phyloP scores from a whole-genome alignment of 23 tunicate genomes.

The Trididemnum miniatum region DNA sequence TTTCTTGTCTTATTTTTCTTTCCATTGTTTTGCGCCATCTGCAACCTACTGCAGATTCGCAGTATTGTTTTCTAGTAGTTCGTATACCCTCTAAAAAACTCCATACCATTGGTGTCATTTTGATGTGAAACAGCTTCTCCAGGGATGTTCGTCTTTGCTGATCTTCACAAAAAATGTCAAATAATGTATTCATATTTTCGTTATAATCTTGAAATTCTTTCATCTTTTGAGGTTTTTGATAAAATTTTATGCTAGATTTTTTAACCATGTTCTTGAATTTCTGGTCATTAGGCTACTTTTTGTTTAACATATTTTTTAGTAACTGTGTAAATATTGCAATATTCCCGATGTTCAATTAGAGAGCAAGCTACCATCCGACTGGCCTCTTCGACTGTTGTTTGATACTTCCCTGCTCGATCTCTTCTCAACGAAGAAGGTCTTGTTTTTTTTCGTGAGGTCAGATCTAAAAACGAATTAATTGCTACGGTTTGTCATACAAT shows the following conservation, averaged over 20 bases:
- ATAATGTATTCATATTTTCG: neutral
- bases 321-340: no score
- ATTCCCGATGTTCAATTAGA: no score
- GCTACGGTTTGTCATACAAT: no score
- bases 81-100: conserved; percentile 7
- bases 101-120: neutral
- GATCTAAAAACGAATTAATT: no score
- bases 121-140: neutral
- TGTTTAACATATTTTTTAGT: no score
- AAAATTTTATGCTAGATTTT: neutral
- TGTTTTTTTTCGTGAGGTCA: no score
- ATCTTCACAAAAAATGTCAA: neutral
- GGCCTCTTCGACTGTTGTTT: no score
- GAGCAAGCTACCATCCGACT: no score
- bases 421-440: no score
- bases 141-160: neutral
- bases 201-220: neutral
- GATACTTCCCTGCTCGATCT: no score
- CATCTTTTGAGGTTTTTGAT: neutral
- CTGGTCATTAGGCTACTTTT: neutral
- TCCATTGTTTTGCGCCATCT: conserved; percentile 1
- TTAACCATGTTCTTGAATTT: neutral
- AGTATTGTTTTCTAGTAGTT: neutral
- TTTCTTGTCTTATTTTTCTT: neutral
- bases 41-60: neutral